Evolutionary conservation across 35 echinoderm and acorn worm species (phyloP).

Genomic region (Heliocidaris erythrogramma): DNA sequence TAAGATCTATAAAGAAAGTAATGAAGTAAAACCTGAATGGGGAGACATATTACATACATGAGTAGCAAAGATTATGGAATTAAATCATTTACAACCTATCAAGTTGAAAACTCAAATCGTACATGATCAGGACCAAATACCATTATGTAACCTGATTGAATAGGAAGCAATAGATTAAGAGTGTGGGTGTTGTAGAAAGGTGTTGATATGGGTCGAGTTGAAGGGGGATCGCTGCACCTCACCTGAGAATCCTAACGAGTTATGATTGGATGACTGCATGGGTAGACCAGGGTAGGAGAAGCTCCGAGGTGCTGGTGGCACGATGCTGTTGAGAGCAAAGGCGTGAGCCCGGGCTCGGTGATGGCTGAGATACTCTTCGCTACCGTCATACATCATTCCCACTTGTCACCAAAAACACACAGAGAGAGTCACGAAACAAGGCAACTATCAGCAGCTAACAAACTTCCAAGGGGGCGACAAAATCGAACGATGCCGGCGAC

Average conservation of each 20-base stretch:
- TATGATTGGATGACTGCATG: conserved; percentile 84
- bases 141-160: not conserved
- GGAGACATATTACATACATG: not conserved
- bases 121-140: not conserved
- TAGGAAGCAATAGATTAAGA: conserved; percentile 10
- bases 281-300: conserved; percentile 92
- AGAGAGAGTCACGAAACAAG: conserved; percentile 33
- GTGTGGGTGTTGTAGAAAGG: not conserved
- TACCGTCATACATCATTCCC: conserved; percentile 93
- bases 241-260: conserved; percentile 78
- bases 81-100: not conserved
- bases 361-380: conserved; percentile 92
- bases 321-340: conserved; percentile 96
- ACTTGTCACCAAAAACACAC: conserved; percentile 45
- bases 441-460: conserved; percentile 27
- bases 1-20: not conserved
- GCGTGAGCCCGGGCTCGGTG: conserved; percentile 91
- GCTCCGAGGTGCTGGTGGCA: conserved; percentile 93
- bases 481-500: conserved; percentile 67
- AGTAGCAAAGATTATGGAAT: not conserved
- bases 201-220: not conserved
- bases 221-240: not conserved
- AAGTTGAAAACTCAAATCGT: not conserved
- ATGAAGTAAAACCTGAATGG: not conserved
- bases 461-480: conserved; percentile 62